Base-by-base conservation (phyloP, 2,113 vertebrate species). In the Phaethon lepturus region DNA sequence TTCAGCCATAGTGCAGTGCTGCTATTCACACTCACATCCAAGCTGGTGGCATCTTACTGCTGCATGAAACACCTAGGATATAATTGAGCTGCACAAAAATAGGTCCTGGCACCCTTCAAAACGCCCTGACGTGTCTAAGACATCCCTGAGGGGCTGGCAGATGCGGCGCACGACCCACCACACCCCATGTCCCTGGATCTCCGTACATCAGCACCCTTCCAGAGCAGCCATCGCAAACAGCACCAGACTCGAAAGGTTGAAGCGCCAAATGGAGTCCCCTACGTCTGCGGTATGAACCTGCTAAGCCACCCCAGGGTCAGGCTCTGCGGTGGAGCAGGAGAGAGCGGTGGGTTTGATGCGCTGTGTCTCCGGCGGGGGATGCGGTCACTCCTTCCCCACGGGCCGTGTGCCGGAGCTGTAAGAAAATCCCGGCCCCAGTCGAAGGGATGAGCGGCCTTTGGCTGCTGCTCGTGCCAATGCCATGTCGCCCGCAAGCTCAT, bases 331-430 rank as follows among this genome's bases (percentile, higher is more conserved):
- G 35, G 33, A 44, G 29, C 44, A 87, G 52, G 58, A 33, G 80
- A 17, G 10, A 75, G 18, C 6, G 59, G 31, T 33, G 35, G 35
- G 9, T 49, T 85, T n/a, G 38, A 52, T 56, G 52, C 5, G 38
- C 38, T 38, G 38, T 38, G 38, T 38, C 38, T 38, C 38, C 38
- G 38, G 38, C 38, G 38, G 38, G 38, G 29, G 53, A 82, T n/a
- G 42, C 13, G 2, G 2, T 1, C 0, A 22, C 35, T 81, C 26
- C 40, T 68, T 53, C 17, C 10, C 17, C 42, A 28, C 0, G 2
- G 17, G 6, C 11, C 66, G 28, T 1, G 0, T 52, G 49, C 33
- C 1, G 3, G 64, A 91, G 24, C 8, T 74, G n/a, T 52, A 75
- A 72, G 35, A 71, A n/a, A 85, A 88, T 11, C 67, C 82, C 18